Evolutionary conservation across 2,113 vertebrate genomes (phyloP).

Genomic region (Gnathonemus longibarbis): DNA sequence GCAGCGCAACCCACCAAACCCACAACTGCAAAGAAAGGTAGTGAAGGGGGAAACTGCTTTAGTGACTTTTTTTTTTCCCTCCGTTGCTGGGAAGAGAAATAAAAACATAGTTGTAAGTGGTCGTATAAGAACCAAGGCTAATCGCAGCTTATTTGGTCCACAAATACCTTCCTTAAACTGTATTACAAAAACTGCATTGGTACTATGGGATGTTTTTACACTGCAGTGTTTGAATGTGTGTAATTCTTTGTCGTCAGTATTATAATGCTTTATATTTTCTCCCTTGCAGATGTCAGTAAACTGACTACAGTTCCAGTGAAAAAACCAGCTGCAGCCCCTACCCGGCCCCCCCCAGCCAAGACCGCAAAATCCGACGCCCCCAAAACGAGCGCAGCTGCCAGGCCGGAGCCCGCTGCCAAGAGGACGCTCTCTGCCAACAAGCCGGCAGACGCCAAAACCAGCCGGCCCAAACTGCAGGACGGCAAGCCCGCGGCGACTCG

Average conservation of each 20-base stretch:
- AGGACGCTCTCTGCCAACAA: conserved; percentile 38
- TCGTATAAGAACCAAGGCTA: neutral
- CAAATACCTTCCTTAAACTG: neutral
- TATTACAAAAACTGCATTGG: neutral
- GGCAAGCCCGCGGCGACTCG: conserved; percentile 45
- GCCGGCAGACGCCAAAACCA: conserved; percentile 31
- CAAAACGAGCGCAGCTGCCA: conserved; percentile 43
- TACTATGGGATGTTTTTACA: neutral
- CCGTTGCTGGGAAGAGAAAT: neutral
- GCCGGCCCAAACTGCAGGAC: conserved; percentile 46
- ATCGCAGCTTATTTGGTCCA: neutral
- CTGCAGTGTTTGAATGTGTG: neutral
- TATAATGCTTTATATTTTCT: neutral
- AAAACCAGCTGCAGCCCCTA: conserved; percentile 51
- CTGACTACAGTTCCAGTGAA: conserved; percentile 46
- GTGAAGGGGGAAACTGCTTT: too few relatives aligned
- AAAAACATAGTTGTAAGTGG: neutral
- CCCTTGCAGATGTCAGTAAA: conserved; percentile 55
- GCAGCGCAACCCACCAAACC: conserved; percentile 45
- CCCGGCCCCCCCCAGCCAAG: conserved; percentile 48
- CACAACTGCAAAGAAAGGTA: conserved; percentile 62
- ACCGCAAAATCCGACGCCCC: conserved; percentile 51
- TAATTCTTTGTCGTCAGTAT: neutral
- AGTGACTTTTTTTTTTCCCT: too few relatives aligned
- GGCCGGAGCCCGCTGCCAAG: conserved; percentile 49